Conservation (phyloP, 2,113 vertebrate species). For the Tragelaphus buxtoni region DNA sequence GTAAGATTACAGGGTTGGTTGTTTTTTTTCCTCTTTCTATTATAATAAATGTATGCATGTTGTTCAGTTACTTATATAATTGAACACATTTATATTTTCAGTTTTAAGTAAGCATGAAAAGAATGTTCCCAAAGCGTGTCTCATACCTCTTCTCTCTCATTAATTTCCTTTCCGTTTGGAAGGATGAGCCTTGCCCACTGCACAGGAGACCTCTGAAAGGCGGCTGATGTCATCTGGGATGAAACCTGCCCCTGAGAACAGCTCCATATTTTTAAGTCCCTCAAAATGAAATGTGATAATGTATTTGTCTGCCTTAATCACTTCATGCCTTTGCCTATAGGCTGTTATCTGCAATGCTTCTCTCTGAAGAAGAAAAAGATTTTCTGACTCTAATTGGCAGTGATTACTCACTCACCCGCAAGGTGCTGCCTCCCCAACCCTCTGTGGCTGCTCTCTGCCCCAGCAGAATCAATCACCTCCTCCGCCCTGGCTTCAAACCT, state of each 20-base stretch:
- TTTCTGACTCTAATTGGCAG: neutral
- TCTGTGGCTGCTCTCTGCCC: neutral
- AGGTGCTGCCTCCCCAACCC: neutral
- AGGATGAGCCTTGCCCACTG: neutral
- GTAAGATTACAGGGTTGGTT: rapidly evolving
- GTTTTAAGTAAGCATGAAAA: neutral
- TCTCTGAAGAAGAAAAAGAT: neutral
- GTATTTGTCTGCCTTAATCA: conserved; percentile 44
- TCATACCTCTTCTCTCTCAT: neutral
- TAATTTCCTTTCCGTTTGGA: neutral
- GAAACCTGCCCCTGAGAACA: neutral
- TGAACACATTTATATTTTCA: neutral
- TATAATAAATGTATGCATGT: neutral
- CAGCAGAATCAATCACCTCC: neutral
- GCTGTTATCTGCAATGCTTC: conserved; percentile 20
- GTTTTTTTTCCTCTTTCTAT: neutral
- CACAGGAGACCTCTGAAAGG: neutral
- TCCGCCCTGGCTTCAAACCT: neutral
- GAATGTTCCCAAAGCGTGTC: neutral
- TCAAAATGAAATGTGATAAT: neutral
- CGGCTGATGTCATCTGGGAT: neutral
- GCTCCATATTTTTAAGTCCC: conserved; percentile 15
- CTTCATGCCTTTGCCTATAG: neutral
- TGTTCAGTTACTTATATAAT: neutral
- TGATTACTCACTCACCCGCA: neutral